Base-by-base conservation (phyloP, 2,797 vertebrate species). In the Enoplosus armatus region DNA sequence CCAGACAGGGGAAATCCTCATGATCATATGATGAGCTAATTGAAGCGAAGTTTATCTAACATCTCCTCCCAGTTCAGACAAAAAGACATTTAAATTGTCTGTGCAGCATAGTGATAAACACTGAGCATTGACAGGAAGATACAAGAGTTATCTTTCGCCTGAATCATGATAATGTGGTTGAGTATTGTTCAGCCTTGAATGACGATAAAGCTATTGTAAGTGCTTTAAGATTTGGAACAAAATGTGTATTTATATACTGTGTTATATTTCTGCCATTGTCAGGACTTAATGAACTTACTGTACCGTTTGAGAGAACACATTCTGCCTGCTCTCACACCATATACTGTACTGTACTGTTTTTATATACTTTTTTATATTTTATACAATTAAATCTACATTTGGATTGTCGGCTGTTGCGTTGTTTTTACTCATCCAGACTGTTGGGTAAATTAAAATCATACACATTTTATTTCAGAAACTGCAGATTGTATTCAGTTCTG, bases 171-270 rank as follows among this genome's bases (percentile, higher is more conserved):
- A 58, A 47, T 24, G 15, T 69, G 27, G 5, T 63, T 72, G 58
- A 79, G 50, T 78, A 58, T 67, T 78, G 53, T 71, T 79, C 11
- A 55, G 51, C 59, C 51, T 62, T 70, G 26, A 76, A 67, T 75
- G 85, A 90, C 82, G 71, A 73, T 69, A 79, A 91, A 90, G 87
- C 82, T 63, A 39, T 9, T 68, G 20, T 75, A 62, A 72, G 64
- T 45, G 84, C 84, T 90, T 90, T 87, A 12, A 81, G 18, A 89
- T 50, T 55, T 35, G 14, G 20, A 4, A 26, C 0, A 58, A 82
- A 88, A 80, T 69, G 41, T 80, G 68, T 91, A 89, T 92, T 88
- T 86, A 90, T 85, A 58, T 76, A 50, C 24, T 82, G 54, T 84
- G n/a, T 80, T 75, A 51, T 80, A 73, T 80, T 74, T 85, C 51